These are phyloP conservation scores for Machimus rusticus DNA, from an alignment of 2,888 invertebrate species.

Conservation along the genomic window DNA sequence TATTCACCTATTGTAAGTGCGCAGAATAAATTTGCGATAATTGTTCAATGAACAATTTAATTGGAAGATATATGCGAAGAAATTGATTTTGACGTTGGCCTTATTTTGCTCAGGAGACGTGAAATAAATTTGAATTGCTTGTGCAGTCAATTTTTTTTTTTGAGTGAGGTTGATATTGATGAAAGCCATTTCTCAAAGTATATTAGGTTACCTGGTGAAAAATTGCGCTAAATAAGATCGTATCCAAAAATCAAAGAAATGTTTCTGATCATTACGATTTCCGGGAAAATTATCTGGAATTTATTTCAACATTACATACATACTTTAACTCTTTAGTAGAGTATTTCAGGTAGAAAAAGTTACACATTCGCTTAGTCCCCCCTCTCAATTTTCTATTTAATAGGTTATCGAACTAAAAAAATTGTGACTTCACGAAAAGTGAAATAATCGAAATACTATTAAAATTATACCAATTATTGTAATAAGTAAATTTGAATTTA, in stretches of 20 bases:
- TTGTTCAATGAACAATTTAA: background rate
- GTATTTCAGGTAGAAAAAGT: no score
- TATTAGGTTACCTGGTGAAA: background rate
- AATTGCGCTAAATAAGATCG: background rate
- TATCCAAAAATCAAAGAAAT: background rate
- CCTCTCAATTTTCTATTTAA: no score
- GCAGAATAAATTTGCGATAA: background rate
- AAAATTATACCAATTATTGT: no score
- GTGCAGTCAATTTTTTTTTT: background rate
- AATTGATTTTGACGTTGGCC: background rate
- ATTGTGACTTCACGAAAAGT: no score
- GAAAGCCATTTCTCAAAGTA: background rate
- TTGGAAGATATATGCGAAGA: background rate
- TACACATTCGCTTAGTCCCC: no score
- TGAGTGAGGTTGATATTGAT: background rate
- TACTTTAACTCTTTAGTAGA: no score
- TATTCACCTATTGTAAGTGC: background rate
- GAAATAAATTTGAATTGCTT: background rate
- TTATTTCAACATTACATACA: no score
- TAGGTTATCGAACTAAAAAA: no score
- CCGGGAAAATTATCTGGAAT: background rate
- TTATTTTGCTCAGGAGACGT: background rate
- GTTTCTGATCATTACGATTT: background rate
- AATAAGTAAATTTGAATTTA: no score
- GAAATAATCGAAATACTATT: no score